These are phyloP conservation scores for Cotesia glomerata DNA, from an alignment of 1,140 invertebrate genomes.

Conservation along the genomic window DNA sequence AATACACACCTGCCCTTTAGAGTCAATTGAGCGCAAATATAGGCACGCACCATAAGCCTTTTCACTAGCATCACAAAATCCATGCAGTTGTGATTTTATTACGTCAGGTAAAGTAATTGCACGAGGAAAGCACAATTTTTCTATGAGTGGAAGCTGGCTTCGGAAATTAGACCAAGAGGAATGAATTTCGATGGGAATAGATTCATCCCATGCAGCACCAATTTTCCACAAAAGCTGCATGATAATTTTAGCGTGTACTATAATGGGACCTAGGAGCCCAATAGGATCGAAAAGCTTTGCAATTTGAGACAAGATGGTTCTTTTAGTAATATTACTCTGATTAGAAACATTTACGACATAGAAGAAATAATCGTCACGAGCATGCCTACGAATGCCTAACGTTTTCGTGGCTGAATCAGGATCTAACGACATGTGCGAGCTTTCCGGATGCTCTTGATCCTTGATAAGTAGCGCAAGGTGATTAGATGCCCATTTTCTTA, in stretches of 20 bases:
- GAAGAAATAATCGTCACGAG: no score
- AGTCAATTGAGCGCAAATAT: slow-evolving; percentile 4
- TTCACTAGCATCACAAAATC: slow-evolving; percentile 52
- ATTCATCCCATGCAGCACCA: slow-evolving; percentile 43
- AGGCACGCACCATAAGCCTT: slow-evolving; percentile 48
- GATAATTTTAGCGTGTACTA: slow-evolving; percentile 43
- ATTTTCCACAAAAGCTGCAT: slow-evolving; percentile 43
- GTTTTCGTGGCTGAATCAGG: no score
- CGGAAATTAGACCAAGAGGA: slow-evolving; percentile 35
- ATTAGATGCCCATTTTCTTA: no score
- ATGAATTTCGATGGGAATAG: slow-evolving; percentile 23
- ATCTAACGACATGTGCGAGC: no score
- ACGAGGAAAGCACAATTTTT: slow-evolving; percentile 7
- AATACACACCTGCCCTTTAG: neutral
- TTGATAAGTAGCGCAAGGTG: no score
- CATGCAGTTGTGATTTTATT: slow-evolving; percentile 39
- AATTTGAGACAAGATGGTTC: slow-evolving; percentile 20
- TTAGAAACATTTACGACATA: no score
- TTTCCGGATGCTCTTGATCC: no score
- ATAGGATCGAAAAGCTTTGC: slow-evolving; percentile 23
- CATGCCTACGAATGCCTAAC: no score
- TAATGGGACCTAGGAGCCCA: slow-evolving; percentile 38
- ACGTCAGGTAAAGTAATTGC: neutral
- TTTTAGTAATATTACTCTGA: neutral
- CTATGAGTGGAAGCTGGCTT: slow-evolving; percentile 12